phyloP scores from a whole-genome alignment of 2,888 invertebrate species.

The Salpingus planirostris region DNA sequence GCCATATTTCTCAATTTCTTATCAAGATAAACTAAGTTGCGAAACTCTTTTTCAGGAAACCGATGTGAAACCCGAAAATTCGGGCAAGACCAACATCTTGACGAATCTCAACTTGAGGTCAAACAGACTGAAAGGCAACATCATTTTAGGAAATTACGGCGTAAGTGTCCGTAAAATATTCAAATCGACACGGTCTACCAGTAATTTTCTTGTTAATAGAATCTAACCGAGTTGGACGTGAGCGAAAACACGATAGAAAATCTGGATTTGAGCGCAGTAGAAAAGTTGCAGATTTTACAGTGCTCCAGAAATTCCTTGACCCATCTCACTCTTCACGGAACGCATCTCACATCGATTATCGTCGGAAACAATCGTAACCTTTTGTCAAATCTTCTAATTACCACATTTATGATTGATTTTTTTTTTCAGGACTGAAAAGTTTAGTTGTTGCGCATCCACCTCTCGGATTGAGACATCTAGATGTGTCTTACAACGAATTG shows the following conservation, averaged over 20 bases:
- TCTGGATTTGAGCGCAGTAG: conserved; percentile 69
- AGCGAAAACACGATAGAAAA: conserved; percentile 78
- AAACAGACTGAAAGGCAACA: conserved; percentile 73
- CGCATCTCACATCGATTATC: conserved; percentile 61
- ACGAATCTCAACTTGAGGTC: conserved; percentile 68
- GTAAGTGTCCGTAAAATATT: conserved; percentile 44
- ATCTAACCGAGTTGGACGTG: conserved; percentile 71
- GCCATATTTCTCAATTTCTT: no score
- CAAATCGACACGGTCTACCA: conserved; percentile 1
- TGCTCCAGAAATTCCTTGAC: conserved; percentile 67
- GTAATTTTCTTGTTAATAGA: no score
- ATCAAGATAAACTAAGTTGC: no score
- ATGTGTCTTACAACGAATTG: conserved; percentile 71
- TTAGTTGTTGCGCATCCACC: conserved; percentile 63
- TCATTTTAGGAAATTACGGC: conserved; percentile 77
- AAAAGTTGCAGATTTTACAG: conserved; percentile 65
- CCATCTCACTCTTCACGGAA: conserved; percentile 71
- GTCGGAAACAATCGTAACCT: conserved; percentile 74
- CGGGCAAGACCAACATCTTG: conserved; percentile 43
- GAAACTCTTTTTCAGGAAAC: conserved; percentile 35
- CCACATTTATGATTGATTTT: not conserved
- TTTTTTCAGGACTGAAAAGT: conserved; percentile 59
- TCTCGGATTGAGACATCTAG: conserved; percentile 61
- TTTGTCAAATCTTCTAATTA: no score
- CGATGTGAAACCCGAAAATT: conserved; percentile 34